Conservation (phyloP, 2,797 vertebrate genomes). For the Harpagifer antarcticus region DNA sequence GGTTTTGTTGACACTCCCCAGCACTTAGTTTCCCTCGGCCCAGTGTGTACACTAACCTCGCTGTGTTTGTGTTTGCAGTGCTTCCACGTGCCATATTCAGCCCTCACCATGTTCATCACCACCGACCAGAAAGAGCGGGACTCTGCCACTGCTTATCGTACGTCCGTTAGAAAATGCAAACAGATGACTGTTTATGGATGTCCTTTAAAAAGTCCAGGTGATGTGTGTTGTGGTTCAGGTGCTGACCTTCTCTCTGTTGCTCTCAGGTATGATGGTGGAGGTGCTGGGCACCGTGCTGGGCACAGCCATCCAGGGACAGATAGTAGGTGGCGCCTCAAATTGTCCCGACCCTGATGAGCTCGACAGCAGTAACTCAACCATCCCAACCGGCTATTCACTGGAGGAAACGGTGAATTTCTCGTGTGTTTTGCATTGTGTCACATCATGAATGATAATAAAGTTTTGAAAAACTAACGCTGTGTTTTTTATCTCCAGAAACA, state of each 20-base stretch:
- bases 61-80: slow-evolving; percentile 82
- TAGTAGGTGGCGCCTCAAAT: slow-evolving; percentile 86
- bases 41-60: not conserved
- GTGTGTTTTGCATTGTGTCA: not conserved
- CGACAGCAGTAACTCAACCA: slow-evolving; percentile 57
- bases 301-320: slow-evolving; percentile 95
- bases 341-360: slow-evolving; percentile 56
- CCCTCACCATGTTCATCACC: slow-evolving; percentile 98
- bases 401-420: slow-evolving; percentile 83
- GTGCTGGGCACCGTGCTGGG: slow-evolving; percentile 93
- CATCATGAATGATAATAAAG: not conserved
- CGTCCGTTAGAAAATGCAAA: slow-evolving; percentile 64
- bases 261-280: slow-evolving; percentile 94
- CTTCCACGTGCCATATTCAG: slow-evolving; percentile 96
- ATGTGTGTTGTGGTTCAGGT: not conserved
- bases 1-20: not conserved
- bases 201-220: no score
- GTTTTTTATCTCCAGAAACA: slow-evolving; percentile 82
- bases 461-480: slow-evolving; percentile 5
- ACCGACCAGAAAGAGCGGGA: slow-evolving; percentile 93
- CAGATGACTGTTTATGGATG: no score
- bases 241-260: slow-evolving; percentile 32
- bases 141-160: slow-evolving; percentile 96
- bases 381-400: slow-evolving; percentile 76
- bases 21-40: not conserved